Evolutionary conservation across 2,797 vertebrate genomes (phyloP).

Genomic region (Alcedo quadribrachys): DNA sequence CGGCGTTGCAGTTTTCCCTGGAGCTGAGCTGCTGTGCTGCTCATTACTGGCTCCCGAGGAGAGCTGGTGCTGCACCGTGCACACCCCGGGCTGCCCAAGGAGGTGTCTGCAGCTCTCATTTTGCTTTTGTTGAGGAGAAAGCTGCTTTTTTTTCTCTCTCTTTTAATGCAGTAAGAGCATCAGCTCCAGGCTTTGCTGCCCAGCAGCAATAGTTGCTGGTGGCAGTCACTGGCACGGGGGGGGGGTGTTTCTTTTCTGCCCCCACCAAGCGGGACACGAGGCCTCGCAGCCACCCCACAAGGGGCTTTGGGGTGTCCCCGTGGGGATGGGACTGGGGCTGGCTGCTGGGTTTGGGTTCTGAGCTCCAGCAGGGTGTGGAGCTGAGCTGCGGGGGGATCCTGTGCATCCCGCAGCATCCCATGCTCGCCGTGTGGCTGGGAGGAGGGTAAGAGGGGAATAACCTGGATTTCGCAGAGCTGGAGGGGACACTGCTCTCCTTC

Average conservation of each 20-base stretch:
- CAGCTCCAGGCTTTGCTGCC: not conserved
- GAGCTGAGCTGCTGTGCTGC: not conserved
- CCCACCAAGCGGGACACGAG: rapidly evolving
- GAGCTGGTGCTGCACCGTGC: not conserved
- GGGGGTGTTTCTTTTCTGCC: not conserved
- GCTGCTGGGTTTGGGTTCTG: not conserved
- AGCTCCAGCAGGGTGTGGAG: not conserved
- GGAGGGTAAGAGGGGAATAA: not conserved
- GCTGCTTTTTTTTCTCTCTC: not conserved
- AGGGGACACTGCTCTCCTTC: not conserved
- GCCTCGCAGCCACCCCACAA: not conserved
- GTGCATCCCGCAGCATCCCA: not conserved
- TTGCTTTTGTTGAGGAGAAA: not conserved
- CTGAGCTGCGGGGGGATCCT: not conserved
- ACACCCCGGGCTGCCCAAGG: not conserved
- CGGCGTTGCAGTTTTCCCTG: not conserved
- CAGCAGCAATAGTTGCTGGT: not conserved
- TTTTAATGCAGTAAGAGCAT: not conserved
- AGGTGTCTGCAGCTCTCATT: not conserved
- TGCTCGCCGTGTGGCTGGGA: rapidly evolving
- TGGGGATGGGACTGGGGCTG: rapidly evolving
- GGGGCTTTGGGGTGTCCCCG: not conserved
- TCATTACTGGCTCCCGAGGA: not conserved
- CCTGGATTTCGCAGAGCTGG: not conserved
- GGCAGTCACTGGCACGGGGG: not conserved